Conservation (phyloP, 2,113 vertebrate genomes). For the Malurus elegans region DNA sequence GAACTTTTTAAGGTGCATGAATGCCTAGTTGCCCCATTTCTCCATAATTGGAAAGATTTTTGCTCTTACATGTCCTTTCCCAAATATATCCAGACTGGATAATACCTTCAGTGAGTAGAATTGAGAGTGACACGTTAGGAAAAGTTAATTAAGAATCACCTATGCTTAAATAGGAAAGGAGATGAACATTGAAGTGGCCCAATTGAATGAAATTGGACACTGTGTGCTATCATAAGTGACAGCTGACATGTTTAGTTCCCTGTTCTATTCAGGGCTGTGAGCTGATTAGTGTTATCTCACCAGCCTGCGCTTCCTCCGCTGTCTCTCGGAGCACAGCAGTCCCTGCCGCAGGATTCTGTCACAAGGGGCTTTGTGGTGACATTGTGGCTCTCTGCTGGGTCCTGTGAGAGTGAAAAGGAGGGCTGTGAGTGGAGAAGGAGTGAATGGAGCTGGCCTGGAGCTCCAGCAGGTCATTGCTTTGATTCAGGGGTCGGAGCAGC, state of each 20-base stretch:
- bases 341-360: not conserved
- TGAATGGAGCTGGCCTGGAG: not conserved
- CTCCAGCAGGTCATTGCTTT: not conserved
- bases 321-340: accelerated
- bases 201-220: not conserved
- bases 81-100: not conserved
- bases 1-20: not conserved
- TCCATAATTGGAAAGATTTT: not conserved
- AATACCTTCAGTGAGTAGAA: not conserved
- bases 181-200: not conserved
- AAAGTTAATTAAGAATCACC: not conserved
- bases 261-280: not conserved
- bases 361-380: accelerated
- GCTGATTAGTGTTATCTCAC: not conserved
- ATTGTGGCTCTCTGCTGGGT: not conserved
- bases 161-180: not conserved
- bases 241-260: not conserved
- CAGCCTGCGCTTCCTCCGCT: not conserved
- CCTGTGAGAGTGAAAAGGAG: not conserved
- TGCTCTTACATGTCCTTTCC: not conserved
- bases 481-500: not conserved
- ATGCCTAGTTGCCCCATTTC: not conserved
- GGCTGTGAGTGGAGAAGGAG: not conserved
- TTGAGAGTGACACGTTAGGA: not conserved
- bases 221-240: not conserved